Evolutionary conservation across 2,113 vertebrate species (phyloP).

Genomic region (Poicephalus meyeri): DNA sequence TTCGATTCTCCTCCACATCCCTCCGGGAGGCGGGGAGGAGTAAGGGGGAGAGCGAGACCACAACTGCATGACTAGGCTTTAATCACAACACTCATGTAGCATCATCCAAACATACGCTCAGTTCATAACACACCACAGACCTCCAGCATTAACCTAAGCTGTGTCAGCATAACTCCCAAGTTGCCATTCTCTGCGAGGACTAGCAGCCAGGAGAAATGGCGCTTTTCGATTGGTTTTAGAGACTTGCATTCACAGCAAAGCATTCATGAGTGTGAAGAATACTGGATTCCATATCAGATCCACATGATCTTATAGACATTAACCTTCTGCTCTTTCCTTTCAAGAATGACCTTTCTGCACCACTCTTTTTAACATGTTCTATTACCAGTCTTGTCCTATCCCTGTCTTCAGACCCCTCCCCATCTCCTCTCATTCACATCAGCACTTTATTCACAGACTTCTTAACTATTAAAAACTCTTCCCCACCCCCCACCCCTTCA

Average conservation of each 20-base stretch:
- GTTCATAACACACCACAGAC: background rate
- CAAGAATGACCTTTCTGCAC: background rate
- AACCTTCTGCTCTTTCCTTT: background rate
- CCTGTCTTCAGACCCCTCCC: background rate
- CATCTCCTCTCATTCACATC: background rate
- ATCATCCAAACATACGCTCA: background rate
- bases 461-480: background rate
- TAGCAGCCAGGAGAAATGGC: background rate
- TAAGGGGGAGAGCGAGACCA: too few species aligned
- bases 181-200: background rate
- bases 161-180: fast-evolving
- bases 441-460: background rate
- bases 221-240: background rate
- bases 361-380: background rate
- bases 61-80: too few species aligned
- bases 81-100: background rate
- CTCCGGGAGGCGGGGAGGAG: too few species aligned
- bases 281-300: background rate
- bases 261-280: background rate
- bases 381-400: background rate
- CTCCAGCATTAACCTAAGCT: fast-evolving
- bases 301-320: background rate
- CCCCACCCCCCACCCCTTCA: fast-evolving
- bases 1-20: too few species aligned
- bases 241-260: background rate